These are phyloP conservation scores for Xiphorhynchus elegans DNA, from an alignment of 2,113 vertebrate genomes.

Conservation along the genomic window DNA sequence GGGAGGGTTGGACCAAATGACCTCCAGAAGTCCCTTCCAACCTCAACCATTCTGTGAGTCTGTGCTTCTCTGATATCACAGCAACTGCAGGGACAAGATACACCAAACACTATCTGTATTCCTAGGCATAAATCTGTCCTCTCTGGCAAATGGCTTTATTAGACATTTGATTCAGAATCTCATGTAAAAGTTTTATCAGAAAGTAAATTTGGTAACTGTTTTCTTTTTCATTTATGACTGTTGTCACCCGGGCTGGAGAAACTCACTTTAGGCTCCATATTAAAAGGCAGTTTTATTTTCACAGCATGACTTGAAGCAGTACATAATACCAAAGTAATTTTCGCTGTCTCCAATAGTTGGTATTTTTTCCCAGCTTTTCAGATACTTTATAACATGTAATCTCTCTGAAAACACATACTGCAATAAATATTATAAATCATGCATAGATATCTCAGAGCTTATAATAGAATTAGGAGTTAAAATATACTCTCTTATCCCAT, in stretches of 20 bases:
- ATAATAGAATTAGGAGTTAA: slow-evolving; percentile 5
- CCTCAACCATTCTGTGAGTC: not conserved
- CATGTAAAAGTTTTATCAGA: not conserved
- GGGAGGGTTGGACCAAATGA: not conserved
- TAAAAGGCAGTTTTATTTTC: slow-evolving; percentile 24
- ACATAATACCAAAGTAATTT: not conserved
- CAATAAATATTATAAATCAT: slow-evolving; percentile 18
- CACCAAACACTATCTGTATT: not conserved
- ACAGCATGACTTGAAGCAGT: not conserved
- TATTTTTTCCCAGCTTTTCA: not conserved
- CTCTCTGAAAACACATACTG: not conserved
- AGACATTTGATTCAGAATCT: not conserved
- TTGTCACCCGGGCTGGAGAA: not conserved
- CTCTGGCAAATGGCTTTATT: not conserved
- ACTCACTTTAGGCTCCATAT: not conserved
- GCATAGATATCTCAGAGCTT: not conserved
- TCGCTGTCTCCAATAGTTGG: not conserved
- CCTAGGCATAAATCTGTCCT: not conserved
- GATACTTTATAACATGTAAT: not conserved
- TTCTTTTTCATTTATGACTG: not conserved
- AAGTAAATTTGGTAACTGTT: slow-evolving; percentile 17
- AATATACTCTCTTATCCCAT: not conserved
- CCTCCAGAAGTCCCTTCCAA: not conserved
- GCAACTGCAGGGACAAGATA: not conserved
- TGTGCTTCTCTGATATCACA: not conserved